A percentile compares a stretch with the other conserved stretches of the same genome.
These are phyloP conservation scores for Mionectes macconnelli DNA, from an alignment of 2,113 vertebrate species.

Conservation along the genomic window DNA sequence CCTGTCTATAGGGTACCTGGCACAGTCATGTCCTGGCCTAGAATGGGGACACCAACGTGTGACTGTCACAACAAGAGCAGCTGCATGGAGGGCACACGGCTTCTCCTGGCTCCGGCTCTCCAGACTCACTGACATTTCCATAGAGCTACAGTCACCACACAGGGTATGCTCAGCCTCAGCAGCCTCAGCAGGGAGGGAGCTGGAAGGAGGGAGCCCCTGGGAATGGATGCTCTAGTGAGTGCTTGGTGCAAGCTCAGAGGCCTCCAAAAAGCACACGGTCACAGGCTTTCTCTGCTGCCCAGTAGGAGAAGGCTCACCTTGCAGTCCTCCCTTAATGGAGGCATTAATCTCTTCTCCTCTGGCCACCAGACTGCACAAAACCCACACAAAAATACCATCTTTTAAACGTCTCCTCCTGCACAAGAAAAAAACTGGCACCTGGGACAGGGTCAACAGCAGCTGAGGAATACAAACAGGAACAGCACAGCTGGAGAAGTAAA, in stretches of 20 bases:
- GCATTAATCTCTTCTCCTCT: neutral
- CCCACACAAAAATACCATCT: neutral
- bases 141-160: neutral
- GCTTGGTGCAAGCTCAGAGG: neutral
- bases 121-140: neutral
- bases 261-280: neutral
- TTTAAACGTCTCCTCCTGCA: neutral
- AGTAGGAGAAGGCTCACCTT: neutral
- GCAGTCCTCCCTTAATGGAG: neutral
- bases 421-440: neutral
- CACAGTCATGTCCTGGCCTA: accelerated
- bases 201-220: neutral
- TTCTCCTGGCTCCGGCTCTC: neutral
- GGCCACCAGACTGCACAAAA: neutral
- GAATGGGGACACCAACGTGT: accelerated
- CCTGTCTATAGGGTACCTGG: neutral
- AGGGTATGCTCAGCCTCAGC: neutral
- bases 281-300: neutral
- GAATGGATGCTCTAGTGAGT: neutral
- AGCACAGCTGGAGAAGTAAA: neutral
- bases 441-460: neutral
- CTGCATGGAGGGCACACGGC: accelerated
- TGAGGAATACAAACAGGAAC: neutral
- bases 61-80: neutral
- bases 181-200: neutral